Percentiles rank a stretch among this genome's conserved stretches.
Conservation (phyloP, 53 echinoderm and acorn worm genomes). For the Hippasteria phrygiana region DNA sequence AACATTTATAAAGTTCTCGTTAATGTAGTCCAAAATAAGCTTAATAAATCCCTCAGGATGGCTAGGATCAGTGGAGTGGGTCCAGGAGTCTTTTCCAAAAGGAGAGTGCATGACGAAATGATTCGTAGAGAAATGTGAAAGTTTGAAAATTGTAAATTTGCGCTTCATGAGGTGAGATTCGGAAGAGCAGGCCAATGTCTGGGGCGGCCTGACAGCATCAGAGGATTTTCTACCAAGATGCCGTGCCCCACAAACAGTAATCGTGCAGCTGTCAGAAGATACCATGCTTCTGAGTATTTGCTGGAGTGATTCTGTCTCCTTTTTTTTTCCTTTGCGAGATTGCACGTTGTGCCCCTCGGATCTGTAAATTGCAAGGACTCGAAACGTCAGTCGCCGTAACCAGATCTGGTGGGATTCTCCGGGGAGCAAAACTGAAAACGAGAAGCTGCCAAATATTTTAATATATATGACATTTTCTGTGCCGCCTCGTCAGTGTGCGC, state of each 20-base stretch:
- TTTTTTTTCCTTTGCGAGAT: not conserved
- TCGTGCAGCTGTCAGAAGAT: not conserved
- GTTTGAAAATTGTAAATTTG: too few species aligned
- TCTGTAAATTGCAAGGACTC: conserved; percentile 53
- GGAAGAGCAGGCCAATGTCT: not conserved
- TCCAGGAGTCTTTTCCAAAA: too few species aligned
- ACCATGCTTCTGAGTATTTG: not conserved
- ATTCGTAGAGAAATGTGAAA: too few species aligned
- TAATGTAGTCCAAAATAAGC: too few species aligned
- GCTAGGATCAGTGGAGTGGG: too few species aligned
- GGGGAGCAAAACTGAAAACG: conserved; percentile 40
- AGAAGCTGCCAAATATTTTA: conserved; percentile 61
- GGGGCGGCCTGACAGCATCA: not conserved
- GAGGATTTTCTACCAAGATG: not conserved
- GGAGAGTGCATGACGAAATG: too few species aligned
- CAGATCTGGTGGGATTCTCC: conserved; percentile 26
- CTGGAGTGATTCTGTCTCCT: not conserved
- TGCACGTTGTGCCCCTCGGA: conserved; percentile 29
- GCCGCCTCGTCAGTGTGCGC: not conserved
- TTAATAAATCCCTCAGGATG: too few species aligned
- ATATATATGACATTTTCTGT: conserved; percentile 62
- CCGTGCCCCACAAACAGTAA: not conserved
- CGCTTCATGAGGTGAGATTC: not conserved
- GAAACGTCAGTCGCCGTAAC: conserved; percentile 47
- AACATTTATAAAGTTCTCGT: too few species aligned